Evolutionary conservation across 2,113 vertebrate species (phyloP).

Genomic region (Esox niger): DNA sequence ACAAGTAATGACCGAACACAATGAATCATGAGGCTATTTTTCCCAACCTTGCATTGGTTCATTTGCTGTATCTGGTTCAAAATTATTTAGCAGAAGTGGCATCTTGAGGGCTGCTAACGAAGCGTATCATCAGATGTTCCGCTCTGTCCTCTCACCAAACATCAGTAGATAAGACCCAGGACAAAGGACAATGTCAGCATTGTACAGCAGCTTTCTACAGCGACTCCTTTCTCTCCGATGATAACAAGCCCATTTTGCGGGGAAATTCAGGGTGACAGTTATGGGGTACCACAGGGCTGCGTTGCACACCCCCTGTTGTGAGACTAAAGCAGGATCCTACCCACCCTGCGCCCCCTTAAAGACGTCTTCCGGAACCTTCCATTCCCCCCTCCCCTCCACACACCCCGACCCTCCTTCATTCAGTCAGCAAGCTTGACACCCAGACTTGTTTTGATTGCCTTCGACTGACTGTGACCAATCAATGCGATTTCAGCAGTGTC

Average conservation of each 20-base stretch:
- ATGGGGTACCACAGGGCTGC: neutral
- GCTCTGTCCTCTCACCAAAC: slow-evolving; percentile 36
- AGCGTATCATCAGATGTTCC: slow-evolving; percentile 34
- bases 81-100: slow-evolving; percentile 11
- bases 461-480: slow-evolving; percentile 47
- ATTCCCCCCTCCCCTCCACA: neutral
- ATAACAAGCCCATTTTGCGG: slow-evolving; percentile 19
- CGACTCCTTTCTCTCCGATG: slow-evolving; percentile 16
- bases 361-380: neutral
- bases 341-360: neutral
- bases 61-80: neutral
- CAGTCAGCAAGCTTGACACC: slow-evolving; percentile 46
- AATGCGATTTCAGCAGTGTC: slow-evolving; percentile 49
- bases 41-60: neutral
- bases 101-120: slow-evolving; percentile 15
- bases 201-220: slow-evolving; percentile 44
- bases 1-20: neutral
- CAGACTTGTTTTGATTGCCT: slow-evolving; percentile 37
- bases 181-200: slow-evolving; percentile 51
- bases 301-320: slow-evolving; percentile 5
- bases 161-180: slow-evolving; percentile 43
- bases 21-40: neutral
- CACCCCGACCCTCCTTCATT: slow-evolving; percentile 2
- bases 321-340: slow-evolving; percentile 42
- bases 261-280: neutral